Evolutionary conservation across 2,797 vertebrate genomes (phyloP).

Genomic region (Heterohyrax brucei): DNA sequence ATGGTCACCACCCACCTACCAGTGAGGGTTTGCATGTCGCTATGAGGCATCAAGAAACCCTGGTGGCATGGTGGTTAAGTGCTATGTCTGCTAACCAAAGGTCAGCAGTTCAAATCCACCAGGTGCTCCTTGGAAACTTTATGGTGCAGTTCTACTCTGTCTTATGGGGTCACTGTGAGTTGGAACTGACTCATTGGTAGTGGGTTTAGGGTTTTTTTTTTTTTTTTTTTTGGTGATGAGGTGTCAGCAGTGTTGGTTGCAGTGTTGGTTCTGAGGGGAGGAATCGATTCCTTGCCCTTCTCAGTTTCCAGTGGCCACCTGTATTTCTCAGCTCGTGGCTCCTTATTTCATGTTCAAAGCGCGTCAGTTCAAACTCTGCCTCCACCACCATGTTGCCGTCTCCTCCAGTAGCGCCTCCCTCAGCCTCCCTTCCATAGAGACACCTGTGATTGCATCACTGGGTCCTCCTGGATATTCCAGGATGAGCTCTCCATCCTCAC

Average conservation of each 20-base stretch:
- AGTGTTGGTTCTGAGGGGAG: too few relatives aligned
- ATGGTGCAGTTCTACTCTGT: too few relatives aligned
- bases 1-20: too few relatives aligned
- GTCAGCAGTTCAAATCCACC: too few relatives aligned
- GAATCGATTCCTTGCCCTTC: not conserved
- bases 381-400: not conserved
- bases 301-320: not conserved
- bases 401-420: not conserved
- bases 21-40: not conserved
- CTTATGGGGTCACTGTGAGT: too few relatives aligned
- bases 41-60: not conserved
- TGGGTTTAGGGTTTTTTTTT: too few relatives aligned
- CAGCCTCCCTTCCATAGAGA: not conserved
- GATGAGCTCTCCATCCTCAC: not conserved
- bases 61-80: too few relatives aligned
- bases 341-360: too few relatives aligned
- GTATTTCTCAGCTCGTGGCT: not conserved
- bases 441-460: rapidly evolving
- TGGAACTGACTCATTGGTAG: too few relatives aligned
- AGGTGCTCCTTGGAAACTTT: too few relatives aligned
- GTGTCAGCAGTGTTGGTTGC: not conserved
- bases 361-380: not conserved
- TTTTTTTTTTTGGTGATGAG: not conserved
- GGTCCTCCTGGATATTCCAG: not conserved
- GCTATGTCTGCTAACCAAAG: too few relatives aligned